Evolutionary conservation across 2,888 invertebrate genomes (phyloP).

Genomic region (Periphyllus acericola): DNA sequence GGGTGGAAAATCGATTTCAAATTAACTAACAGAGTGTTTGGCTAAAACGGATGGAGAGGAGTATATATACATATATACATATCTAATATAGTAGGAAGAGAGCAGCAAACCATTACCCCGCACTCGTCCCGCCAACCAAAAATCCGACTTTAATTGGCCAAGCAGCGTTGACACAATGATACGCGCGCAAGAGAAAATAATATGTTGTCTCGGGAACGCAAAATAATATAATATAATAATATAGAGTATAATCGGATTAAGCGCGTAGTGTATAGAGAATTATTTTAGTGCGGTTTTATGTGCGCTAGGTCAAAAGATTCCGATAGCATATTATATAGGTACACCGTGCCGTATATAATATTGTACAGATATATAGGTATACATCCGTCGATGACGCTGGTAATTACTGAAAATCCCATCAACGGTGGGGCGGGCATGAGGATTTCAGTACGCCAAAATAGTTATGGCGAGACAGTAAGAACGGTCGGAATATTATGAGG

Average conservation of each 20-base stretch:
- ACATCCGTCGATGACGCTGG: not conserved
- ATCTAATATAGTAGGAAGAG: not conserved
- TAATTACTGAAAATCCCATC: not conserved
- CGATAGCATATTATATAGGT: not conserved
- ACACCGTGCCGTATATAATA: no score
- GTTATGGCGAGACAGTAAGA: no score
- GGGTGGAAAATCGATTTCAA: constrained; percentile 43
- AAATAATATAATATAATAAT: no score
- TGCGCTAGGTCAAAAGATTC: not conserved
- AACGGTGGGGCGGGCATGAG: no score
- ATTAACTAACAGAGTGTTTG: constrained; percentile 1
- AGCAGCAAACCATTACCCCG: not conserved
- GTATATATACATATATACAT: no score
- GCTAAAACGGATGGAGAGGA: not conserved
- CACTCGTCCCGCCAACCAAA: not conserved
- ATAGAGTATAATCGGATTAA: constrained; percentile 34
- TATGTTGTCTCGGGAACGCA: not conserved
- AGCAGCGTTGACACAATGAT: not conserved
- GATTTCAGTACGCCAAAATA: no score
- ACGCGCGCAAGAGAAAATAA: no score
- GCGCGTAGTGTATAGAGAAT: not conserved
- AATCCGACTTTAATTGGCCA: constrained; percentile 38
- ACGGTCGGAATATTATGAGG: no score
- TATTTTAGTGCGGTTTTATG: constrained; percentile 17
- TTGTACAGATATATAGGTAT: no score